phyloP scores from a whole-genome alignment of 2,888 invertebrate species.

The Nephrocerus scutellatus region DNA sequence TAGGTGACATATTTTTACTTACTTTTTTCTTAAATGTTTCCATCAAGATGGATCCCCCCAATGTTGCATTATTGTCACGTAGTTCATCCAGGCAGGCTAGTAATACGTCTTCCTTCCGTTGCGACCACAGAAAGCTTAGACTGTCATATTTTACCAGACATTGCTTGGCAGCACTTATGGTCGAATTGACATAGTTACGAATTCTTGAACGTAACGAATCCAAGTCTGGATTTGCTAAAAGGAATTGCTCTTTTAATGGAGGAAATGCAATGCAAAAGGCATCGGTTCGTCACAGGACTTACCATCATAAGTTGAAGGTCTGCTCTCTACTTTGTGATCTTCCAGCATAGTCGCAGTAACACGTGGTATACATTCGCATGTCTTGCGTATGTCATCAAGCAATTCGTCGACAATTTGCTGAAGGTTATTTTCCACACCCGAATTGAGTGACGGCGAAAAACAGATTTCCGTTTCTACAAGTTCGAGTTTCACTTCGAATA shows the following conservation, averaged over 20 bases:
- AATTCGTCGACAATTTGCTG: constrained; percentile 63
- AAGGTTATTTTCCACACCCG: constrained; percentile 60
- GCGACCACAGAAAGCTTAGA: constrained; percentile 39
- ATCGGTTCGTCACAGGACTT: too few species aligned
- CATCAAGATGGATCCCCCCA: constrained; percentile 36
- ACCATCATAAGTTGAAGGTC: too few species aligned
- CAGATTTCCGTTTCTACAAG: constrained; percentile 64
- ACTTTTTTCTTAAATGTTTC: constrained; percentile 43
- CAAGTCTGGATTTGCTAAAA: constrained; percentile 3
- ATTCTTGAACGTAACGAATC: constrained; percentile 2
- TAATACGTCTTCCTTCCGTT: constrained; percentile 31
- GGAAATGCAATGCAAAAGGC: too few species aligned
- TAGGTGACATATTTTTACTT: constrained; percentile 12
- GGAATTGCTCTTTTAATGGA: too few species aligned
- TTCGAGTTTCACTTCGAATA: constrained; percentile 71
- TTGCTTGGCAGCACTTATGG: constrained; percentile 31
- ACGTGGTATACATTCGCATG: constrained; percentile 67
- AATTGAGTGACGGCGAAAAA: constrained; percentile 68
- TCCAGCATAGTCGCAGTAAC: too few species aligned
- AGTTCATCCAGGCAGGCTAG: constrained; percentile 29
- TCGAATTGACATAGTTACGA: constrained; percentile 14
- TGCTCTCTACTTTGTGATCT: too few species aligned
- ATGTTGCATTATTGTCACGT: constrained; percentile 22
- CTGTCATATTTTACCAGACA: constrained; percentile 38
- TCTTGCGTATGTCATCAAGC: constrained; percentile 70